Evolutionary conservation across 2,888 invertebrate genomes (phyloP).

Genomic region (Oligia fasciuncula): DNA sequence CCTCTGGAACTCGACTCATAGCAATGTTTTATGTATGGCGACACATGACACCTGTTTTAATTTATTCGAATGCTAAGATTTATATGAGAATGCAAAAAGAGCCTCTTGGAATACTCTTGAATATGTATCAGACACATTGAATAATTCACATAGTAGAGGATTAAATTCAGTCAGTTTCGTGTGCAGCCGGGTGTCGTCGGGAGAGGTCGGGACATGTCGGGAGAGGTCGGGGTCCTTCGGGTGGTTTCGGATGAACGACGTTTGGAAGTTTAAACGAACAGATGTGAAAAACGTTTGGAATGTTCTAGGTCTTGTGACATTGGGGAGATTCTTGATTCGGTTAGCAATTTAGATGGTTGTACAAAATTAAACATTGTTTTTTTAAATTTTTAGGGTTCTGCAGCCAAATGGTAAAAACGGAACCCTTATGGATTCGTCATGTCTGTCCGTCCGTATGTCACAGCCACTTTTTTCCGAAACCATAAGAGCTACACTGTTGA

Average conservation of each 20-base stretch:
- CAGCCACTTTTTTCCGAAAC: too few species aligned
- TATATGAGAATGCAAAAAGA: slow-evolving; percentile 61
- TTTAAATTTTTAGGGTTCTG: too few species aligned
- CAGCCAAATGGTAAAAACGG: too few species aligned
- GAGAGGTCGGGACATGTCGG: slow-evolving; percentile 17
- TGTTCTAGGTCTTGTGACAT: neutral
- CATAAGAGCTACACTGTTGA: too few species aligned
- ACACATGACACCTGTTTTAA: slow-evolving; percentile 56
- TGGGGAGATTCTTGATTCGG: neutral
- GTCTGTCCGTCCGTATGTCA: too few species aligned
- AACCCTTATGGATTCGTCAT: too few species aligned
- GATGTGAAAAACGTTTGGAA: slow-evolving; percentile 11
- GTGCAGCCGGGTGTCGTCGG: slow-evolving; percentile 34
- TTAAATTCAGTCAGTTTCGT: slow-evolving; percentile 45
- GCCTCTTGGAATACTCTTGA: slow-evolving; percentile 52
- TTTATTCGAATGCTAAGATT: slow-evolving; percentile 57
- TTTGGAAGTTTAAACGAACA: slow-evolving; percentile 18
- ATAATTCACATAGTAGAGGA: slow-evolving; percentile 55
- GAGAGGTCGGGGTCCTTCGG: slow-evolving; percentile 15
- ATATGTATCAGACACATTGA: slow-evolving; percentile 58
- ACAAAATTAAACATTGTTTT: neutral
- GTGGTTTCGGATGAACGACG: slow-evolving; percentile 8
- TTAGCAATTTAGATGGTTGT: neutral
- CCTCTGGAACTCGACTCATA: slow-evolving; percentile 14
- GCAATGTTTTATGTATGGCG: slow-evolving; percentile 47